Evolutionary conservation across 2,113 vertebrate species (phyloP).

Genomic region (Elephantulus edwardii): DNA sequence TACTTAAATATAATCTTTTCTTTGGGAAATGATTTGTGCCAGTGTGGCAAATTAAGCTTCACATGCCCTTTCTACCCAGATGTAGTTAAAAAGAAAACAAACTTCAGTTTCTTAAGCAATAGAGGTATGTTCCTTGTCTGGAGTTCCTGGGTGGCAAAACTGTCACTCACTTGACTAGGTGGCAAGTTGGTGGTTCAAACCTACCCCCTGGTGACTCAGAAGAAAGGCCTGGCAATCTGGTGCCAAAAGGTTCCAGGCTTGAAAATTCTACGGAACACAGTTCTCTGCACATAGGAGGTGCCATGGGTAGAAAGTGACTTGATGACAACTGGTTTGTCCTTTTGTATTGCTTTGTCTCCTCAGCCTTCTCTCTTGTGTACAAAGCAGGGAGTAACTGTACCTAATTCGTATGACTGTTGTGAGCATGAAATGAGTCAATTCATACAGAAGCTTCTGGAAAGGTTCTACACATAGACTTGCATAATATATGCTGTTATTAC

Average conservation of each 20-base stretch:
- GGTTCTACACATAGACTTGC: background rate
- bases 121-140: background rate
- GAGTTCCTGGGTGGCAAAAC: background rate
- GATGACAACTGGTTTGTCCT: background rate
- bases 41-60: background rate
- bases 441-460: background rate
- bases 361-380: background rate
- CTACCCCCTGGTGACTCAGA: background rate
- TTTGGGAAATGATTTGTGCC: conserved; percentile 15
- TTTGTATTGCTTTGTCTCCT: background rate
- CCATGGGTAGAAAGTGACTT: background rate
- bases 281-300: background rate
- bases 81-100: conserved; percentile 34
- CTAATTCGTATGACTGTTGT: background rate
- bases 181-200: background rate
- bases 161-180: background rate
- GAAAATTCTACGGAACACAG: background rate
- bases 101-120: background rate
- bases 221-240: background rate
- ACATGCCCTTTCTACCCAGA: background rate
- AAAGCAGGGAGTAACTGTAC: background rate
- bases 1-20: conserved; percentile 29
- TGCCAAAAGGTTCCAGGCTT: background rate
- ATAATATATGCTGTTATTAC: background rate
- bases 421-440: background rate